phyloP scores from a whole-genome alignment of 2,888 invertebrate species.

The Ctenicera cuprea region DNA sequence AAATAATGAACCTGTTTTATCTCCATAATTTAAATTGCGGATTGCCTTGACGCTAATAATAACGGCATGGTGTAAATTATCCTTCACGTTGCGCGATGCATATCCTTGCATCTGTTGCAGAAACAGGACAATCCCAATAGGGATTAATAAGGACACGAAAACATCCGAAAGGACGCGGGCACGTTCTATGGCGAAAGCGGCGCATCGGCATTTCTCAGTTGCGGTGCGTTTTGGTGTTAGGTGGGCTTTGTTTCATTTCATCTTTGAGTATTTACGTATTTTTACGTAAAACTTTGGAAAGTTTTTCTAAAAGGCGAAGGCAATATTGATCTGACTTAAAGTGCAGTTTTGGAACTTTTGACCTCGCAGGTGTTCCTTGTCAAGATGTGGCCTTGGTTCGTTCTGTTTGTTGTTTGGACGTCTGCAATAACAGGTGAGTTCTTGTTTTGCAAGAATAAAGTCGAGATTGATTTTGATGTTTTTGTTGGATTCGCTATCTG shows the following conservation, averaged over 20 bases:
- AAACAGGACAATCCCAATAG: conserved; percentile 11
- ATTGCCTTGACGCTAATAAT: not conserved
- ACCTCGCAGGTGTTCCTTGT: not conserved
- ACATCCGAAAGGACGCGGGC: conserved; percentile 38
- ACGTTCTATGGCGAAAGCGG: conserved; percentile 7
- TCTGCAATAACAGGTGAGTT: conserved; percentile 20
- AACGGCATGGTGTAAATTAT: not conserved
- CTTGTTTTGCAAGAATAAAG: no score
- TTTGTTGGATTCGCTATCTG: no score
- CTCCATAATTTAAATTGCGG: no score
- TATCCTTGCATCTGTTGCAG: conserved; percentile 8
- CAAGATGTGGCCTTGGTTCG: conserved; percentile 11
- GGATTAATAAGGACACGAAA: conserved; percentile 35
- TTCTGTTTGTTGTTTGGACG: conserved; percentile 8
- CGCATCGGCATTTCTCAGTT: conserved; percentile 34
- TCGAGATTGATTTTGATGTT: no score
- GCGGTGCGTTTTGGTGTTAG: conserved; percentile 9
- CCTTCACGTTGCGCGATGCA: not conserved
- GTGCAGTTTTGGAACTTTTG: conserved; percentile 1
- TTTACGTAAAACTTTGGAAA: not conserved
- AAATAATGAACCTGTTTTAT: no score
- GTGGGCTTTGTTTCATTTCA: not conserved
- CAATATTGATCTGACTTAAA: not conserved
- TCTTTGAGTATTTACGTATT: conserved; percentile 3
- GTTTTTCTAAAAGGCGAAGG: not conserved